A percentile compares a stretch with the other conserved stretches of the same genome.
Conservation (phyloP, 2,888 invertebrate genomes). For the Uropetala carovei region DNA sequence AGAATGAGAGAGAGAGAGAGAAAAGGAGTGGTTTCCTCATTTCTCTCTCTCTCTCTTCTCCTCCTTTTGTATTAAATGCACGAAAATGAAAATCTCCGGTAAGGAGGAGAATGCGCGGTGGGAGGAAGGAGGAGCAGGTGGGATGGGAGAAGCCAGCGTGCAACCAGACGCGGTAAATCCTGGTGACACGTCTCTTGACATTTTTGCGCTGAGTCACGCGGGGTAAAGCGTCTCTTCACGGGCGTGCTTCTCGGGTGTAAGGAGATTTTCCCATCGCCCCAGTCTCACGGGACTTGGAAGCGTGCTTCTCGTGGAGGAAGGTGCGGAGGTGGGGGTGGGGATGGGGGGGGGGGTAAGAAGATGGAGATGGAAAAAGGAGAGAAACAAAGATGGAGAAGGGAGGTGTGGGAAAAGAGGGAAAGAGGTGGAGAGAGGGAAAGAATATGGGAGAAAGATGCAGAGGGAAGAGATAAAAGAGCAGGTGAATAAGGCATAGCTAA, state of each 20-base stretch:
- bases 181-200: not conserved
- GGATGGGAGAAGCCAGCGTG: not conserved
- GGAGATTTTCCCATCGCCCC: not conserved
- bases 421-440: not conserved
- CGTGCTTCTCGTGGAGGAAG: not conserved
- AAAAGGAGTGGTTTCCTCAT: not conserved
- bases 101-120: not conserved
- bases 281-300: not conserved
- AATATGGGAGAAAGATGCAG: not conserved
- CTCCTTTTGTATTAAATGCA: no score
- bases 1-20: not conserved
- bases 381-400: no score
- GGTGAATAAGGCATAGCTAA: not conserved
- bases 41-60: no score
- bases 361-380: not conserved
- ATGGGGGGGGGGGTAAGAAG: not conserved
- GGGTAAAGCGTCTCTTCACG: not conserved
- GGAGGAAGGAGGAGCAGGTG: not conserved
- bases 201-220: slow-evolving; percentile 19
- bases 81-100: no score
- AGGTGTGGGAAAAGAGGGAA: not conserved
- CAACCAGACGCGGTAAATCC: not conserved
- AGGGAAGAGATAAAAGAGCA: not conserved
- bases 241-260: not conserved
- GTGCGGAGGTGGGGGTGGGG: not conserved